Percentiles rank a stretch among this genome's conserved stretches.
These are phyloP conservation scores for Dione vanillae DNA, from an alignment of 2,888 invertebrate genomes.

Conservation along the genomic window DNA sequence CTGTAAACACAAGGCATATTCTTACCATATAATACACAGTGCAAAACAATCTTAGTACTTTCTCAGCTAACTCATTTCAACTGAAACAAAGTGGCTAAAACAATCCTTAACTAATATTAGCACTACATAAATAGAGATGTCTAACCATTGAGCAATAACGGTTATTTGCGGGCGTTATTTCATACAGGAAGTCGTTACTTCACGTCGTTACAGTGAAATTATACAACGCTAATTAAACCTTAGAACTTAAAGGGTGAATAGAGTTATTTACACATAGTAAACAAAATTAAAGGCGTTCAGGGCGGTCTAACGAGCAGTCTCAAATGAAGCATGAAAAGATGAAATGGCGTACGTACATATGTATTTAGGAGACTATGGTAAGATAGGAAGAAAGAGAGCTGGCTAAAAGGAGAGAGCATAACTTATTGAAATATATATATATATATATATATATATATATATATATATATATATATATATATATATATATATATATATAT, in stretches of 20 bases:
- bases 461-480: too few species aligned
- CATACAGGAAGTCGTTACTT: conserved; percentile 68
- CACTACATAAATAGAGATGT: conserved; percentile 40
- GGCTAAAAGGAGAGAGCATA: too few species aligned
- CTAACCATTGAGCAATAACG: conserved; percentile 54
- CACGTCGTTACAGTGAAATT: conserved; percentile 69
- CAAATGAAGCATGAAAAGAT: neutral
- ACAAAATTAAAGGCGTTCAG: conserved; percentile 37
- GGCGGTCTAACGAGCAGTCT: conserved; percentile 9
- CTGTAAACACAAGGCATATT: too few species aligned
- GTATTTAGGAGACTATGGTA: neutral
- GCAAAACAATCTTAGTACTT: too few species aligned
- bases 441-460: too few species aligned
- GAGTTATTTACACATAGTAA: conserved; percentile 47
- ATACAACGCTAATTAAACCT: conserved; percentile 73
- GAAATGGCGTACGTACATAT: neutral
- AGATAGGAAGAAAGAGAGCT: too few species aligned
- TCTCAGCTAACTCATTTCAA: neutral
- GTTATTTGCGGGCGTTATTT: conserved; percentile 68
- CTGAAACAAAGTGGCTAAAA: neutral
- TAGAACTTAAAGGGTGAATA: conserved; percentile 56
- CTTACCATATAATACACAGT: too few species aligned
- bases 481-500: too few species aligned
- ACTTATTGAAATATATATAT: too few species aligned
- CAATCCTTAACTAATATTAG: conserved; percentile 12